These are phyloP conservation scores for Cinclus cinclus DNA, from an alignment of 2,113 vertebrate species.

Conservation along the genomic window DNA sequence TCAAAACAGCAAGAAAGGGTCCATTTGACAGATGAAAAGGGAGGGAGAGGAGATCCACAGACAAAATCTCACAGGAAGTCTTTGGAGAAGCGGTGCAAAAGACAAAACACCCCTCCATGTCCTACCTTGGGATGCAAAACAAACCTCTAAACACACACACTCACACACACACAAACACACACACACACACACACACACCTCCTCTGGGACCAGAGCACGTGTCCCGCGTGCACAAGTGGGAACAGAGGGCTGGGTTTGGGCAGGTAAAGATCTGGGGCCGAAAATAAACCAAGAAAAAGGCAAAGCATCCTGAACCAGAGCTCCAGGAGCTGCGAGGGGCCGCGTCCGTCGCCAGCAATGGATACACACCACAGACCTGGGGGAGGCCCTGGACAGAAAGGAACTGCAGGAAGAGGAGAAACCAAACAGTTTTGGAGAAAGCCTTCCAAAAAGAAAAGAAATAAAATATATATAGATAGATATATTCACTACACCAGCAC, in stretches of 20 bases:
- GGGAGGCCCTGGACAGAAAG: conserved; percentile 11
- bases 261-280: background rate
- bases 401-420: conserved; percentile 43
- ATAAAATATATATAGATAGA: background rate
- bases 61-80: conserved; percentile 41
- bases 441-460: conserved; percentile 19
- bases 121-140: background rate
- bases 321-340: conserved; percentile 23
- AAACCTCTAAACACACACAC: background rate
- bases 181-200: background rate
- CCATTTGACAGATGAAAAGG: conserved; percentile 57
- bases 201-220: conserved; percentile 4
- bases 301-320: background rate
- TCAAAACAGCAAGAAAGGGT: conserved; percentile 64
- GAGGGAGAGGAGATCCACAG: conserved; percentile 68
- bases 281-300: background rate
- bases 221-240: background rate
- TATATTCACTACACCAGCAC: conserved; percentile 55
- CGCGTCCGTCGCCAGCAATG: conserved; percentile 23
- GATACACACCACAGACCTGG: conserved; percentile 33
- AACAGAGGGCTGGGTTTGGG: background rate
- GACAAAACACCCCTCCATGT: background rate
- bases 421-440: conserved; percentile 26
- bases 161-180: background rate
- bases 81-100: conserved; percentile 57